Evolutionary conservation across 1,140 invertebrate genomes (phyloP).

Genomic region (Penaeus vannamei): DNA sequence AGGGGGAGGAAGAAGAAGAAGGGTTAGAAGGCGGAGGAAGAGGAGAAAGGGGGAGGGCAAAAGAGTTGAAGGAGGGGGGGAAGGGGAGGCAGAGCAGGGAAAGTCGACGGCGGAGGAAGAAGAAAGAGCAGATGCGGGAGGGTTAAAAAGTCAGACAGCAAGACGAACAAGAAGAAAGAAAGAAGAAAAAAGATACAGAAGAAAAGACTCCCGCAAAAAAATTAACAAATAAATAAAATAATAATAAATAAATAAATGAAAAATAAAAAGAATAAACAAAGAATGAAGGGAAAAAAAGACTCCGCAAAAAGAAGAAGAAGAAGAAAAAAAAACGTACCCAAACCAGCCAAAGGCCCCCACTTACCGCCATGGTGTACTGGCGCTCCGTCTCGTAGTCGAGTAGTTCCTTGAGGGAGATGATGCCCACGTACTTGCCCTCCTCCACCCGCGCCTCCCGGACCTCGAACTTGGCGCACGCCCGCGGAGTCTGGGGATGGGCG

Average conservation of each 20-base stretch:
- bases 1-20: neutral
- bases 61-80: neutral
- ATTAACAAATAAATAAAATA: no score
- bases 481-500: constrained; percentile 68
- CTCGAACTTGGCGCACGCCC: constrained; percentile 70
- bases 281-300: neutral
- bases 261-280: no score
- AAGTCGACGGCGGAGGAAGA: neutral
- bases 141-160: neutral
- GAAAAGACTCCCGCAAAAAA: no score
- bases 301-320: neutral
- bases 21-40: neutral
- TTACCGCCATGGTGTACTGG: constrained; percentile 78
- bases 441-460: constrained; percentile 74
- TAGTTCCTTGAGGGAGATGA: constrained; percentile 77
- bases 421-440: constrained; percentile 81
- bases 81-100: neutral
- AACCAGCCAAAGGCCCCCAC: neutral
- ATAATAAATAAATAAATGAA: neutral
- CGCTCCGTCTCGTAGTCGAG: constrained; percentile 84
- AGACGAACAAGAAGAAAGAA: neutral
- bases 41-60: neutral
- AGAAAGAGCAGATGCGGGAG: neutral
- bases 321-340: neutral
- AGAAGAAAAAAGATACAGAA: neutral